Conservation (phyloP, 2,113 vertebrate genomes). For the Spea bombifrons region DNA sequence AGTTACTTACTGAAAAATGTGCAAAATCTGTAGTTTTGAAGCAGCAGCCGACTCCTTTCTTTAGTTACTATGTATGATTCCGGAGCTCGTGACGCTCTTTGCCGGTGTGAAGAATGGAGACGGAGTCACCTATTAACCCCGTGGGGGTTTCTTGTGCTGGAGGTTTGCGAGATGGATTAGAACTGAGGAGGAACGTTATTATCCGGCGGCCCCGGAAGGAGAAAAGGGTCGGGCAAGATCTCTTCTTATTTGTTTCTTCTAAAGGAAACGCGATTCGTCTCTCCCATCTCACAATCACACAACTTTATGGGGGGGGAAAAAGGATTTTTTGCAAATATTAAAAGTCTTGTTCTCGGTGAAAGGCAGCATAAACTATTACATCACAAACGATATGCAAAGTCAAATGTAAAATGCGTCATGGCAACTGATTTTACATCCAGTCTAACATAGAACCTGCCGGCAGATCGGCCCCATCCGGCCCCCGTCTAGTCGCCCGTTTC, state of each 20-base stretch:
- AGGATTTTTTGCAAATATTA: not conserved
- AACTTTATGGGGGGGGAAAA: not conserved
- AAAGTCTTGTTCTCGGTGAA: not conserved
- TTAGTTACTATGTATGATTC: too few species aligned
- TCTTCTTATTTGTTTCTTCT: slow-evolving; percentile 4
- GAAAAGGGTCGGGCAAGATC: not conserved
- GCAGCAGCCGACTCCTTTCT: too few species aligned
- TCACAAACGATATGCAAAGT: not conserved
- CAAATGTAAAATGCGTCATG: not conserved
- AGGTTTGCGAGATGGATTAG: not conserved
- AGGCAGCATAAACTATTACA: not conserved
- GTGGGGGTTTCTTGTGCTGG: not conserved
- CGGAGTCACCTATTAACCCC: not conserved
- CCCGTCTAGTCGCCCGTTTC: too few species aligned
- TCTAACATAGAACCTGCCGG: too few species aligned
- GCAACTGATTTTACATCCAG: not conserved
- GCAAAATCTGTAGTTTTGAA: too few species aligned
- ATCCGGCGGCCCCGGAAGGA: not conserved
- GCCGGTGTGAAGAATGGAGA: too few species aligned
- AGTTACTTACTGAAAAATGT: too few species aligned
- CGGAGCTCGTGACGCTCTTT: too few species aligned
- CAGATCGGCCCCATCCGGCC: too few species aligned
- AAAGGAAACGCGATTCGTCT: slow-evolving; percentile 28
- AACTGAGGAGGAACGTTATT: slow-evolving; percentile 4
- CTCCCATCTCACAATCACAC: slow-evolving; percentile 15